A percentile compares a stretch with the other conserved stretches of the same genome.
phyloP scores from a whole-genome alignment of 2,113 vertebrate species.

The Marmota flaviventris region DNA sequence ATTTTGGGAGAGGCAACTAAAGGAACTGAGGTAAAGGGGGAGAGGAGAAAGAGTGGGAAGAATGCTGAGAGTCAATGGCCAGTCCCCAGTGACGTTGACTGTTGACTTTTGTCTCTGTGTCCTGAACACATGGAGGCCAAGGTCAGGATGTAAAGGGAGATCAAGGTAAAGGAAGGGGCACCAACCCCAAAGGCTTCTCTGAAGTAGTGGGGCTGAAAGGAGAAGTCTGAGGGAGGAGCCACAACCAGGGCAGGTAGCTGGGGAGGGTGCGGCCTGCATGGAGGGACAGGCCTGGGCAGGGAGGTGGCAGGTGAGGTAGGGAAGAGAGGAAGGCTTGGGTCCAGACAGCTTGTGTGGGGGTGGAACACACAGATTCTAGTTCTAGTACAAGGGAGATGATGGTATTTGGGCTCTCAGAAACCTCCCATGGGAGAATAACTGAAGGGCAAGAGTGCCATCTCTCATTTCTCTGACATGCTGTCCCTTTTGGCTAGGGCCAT shows the following conservation, averaged over 20 bases:
- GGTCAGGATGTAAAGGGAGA: slow-evolving; percentile 73
- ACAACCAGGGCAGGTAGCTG: slow-evolving; percentile 80
- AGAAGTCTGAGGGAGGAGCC: slow-evolving; percentile 78
- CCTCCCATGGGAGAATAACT: neutral
- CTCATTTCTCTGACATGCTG: slow-evolving; percentile 1
- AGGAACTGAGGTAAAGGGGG: neutral
- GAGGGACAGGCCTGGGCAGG: slow-evolving; percentile 79
- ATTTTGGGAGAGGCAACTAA: neutral
- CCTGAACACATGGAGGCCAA: neutral
- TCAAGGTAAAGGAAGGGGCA: slow-evolving; percentile 50
- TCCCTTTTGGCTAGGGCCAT: neutral
- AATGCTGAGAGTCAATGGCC: neutral
- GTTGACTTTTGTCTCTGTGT: neutral
- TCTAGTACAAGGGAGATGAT: neutral
- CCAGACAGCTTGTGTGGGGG: slow-evolving; percentile 35
- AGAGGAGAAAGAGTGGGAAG: neutral
- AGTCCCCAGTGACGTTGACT: neutral
- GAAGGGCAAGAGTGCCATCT: neutral
- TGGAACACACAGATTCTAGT: slow-evolving; percentile 14
- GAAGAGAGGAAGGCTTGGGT: slow-evolving; percentile 54
- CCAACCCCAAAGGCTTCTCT: neutral
- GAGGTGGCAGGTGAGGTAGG: slow-evolving; percentile 43
- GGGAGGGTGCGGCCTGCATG: slow-evolving; percentile 72
- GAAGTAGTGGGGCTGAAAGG: slow-evolving; percentile 39
- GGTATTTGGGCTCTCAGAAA: neutral